A percentile compares a stretch with the other conserved stretches of the same genome.
Conservation (phyloP, 2,888 invertebrate species). For the Coelopa pilipes region DNA sequence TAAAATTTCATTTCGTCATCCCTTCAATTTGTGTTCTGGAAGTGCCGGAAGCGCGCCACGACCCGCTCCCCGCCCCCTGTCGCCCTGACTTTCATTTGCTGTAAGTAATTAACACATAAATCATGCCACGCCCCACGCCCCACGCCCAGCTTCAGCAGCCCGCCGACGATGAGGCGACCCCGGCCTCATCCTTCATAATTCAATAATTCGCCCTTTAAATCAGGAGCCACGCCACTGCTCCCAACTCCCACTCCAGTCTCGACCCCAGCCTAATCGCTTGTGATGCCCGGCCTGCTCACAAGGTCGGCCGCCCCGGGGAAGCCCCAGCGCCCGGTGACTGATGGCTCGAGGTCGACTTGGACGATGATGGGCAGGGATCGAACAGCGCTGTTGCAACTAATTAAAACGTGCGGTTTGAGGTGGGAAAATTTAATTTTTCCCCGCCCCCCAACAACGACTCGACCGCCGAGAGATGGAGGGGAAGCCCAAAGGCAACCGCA, state of each 20-base stretch:
- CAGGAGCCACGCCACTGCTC: neutral
- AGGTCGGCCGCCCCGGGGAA: neutral
- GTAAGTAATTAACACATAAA: constrained; percentile 31
- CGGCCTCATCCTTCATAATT: neutral
- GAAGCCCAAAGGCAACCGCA: too few relatives aligned
- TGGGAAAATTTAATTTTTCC: neutral
- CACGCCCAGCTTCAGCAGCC: neutral
- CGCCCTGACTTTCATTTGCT: constrained; percentile 11
- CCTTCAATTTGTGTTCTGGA: neutral
- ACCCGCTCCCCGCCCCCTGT: neutral
- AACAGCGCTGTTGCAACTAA: neutral
- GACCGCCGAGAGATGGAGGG: neutral
- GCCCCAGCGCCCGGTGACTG: too few relatives aligned
- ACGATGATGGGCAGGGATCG: neutral
- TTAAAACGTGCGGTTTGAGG: constrained; percentile 1
- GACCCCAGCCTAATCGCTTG: constrained; percentile 14
- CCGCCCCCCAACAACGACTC: neutral
- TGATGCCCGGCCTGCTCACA: constrained; percentile 8
- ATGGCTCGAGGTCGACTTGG: too few relatives aligned
- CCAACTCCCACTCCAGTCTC: neutral
- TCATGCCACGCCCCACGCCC: neutral
- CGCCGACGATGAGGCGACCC: neutral
- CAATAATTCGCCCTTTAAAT: constrained; percentile 6
- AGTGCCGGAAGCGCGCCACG: neutral
- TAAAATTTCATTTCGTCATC: constrained; percentile 6